Base-by-base conservation (phyloP, 2,797 vertebrate species). In the Micropoecilia bifurca region DNA sequence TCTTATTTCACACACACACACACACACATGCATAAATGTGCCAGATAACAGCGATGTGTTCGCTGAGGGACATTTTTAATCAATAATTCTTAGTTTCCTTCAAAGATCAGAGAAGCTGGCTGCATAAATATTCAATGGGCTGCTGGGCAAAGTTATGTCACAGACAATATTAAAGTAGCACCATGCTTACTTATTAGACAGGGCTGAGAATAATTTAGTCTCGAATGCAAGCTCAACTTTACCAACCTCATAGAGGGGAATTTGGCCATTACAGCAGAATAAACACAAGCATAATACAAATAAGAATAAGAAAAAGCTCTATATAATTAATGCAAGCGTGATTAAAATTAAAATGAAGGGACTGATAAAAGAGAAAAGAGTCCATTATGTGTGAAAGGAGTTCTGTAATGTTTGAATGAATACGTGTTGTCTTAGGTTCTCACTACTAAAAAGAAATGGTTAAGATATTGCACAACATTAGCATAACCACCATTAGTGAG, bases 121-220 rank as follows among this genome's bases (percentile, higher is more conserved):
- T 28, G 68, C 41, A 69, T 25, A 69, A 69, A 69, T 71, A 71
- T 71, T n/a, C 41, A 71, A 14, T 16, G 45, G 41, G 68, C 39
- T 43, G 68, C 39, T 43, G 41, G 12, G 22, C 22, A 39, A 66
- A 71, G 68, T 71, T 45, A n/a, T 45, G 39, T 30, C 68, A 59
- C 41, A 45, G 68, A 71, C 45, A 25, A 43, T 66, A 66, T 25
- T 13, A 25, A 41, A 69, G 66, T 6, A 69, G 36, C 4, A 68
- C 63, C 3, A 6, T 41, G 20, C 20, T 69, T 69, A 43, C 66
- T 25, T 22, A 39, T 59, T 63, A 13, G 30, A 63, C 59, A 63
- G 16, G 59, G 8, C 30, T 63, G 14, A 63, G 59, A 63, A 36
- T 30, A 18, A 63, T 36, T 63, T 9, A 36, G 14, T 63, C 61